Percentiles rank a stretch among this genome's conserved stretches.
Conservation (phyloP, 2,113 vertebrate genomes). For the Neotragus moschatus region DNA sequence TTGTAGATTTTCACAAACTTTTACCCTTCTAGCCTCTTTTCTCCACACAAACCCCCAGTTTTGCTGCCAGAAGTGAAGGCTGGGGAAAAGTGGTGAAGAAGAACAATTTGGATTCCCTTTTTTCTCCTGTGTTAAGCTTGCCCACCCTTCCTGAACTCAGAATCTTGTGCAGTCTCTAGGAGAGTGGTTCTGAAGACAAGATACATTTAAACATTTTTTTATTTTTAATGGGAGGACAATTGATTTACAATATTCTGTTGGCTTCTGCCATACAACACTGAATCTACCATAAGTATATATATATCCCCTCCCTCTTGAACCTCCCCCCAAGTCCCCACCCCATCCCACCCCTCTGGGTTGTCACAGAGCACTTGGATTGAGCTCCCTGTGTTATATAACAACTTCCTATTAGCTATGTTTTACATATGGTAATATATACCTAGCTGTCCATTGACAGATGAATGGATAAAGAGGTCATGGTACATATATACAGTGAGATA, state of each 20-base stretch:
- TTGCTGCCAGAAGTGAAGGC: neutral
- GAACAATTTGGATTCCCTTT: neutral
- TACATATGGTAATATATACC: neutral
- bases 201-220: neutral
- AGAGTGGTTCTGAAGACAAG: neutral
- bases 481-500: neutral
- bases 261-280: neutral
- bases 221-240: neutral
- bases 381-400: neutral
- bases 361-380: neutral
- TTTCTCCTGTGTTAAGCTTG: neutral
- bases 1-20: neutral
- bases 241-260: neutral
- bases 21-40: neutral
- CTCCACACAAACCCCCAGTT: neutral
- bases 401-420: neutral
- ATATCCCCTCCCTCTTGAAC: neutral
- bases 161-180: neutral
- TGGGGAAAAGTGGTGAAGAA: neutral
- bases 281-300: neutral
- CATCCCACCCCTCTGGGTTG: neutral
- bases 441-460: neutral
- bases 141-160: neutral
- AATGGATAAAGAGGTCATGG: neutral
- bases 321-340: neutral